phyloP scores from a whole-genome alignment of 2,113 vertebrate genomes.

The Tetraodon nigroviridis region DNA sequence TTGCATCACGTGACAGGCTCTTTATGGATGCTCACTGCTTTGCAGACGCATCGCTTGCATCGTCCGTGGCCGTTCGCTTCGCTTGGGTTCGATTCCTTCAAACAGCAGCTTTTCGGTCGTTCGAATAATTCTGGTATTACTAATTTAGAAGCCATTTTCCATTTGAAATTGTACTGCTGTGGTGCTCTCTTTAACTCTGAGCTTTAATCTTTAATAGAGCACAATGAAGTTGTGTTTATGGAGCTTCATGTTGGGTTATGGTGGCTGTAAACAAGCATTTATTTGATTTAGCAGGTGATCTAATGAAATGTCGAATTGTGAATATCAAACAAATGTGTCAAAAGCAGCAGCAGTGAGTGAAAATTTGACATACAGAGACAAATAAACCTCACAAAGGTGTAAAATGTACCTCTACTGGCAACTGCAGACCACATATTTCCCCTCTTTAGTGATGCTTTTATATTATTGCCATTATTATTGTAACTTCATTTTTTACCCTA shows the following conservation, averaged over 20 bases:
- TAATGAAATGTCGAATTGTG: slow-evolving; percentile 57
- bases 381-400: slow-evolving; percentile 15
- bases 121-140: slow-evolving; percentile 70
- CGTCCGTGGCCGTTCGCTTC: slow-evolving; percentile 49
- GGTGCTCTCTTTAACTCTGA: slow-evolving; percentile 33
- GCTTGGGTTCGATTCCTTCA: slow-evolving; percentile 66
- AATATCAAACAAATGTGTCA: slow-evolving; percentile 48
- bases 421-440: too few species aligned
- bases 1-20: slow-evolving; percentile 18
- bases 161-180: too few species aligned
- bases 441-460: too few species aligned
- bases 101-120: slow-evolving; percentile 62
- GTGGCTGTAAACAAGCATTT: slow-evolving; percentile 59
- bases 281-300: slow-evolving; percentile 57
- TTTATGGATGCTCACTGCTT: slow-evolving; percentile 28
- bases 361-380: neutral
- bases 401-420: neutral
- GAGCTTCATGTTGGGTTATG: slow-evolving; percentile 46
- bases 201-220: slow-evolving; percentile 51
- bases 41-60: slow-evolving; percentile 31
- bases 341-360: slow-evolving; percentile 18
- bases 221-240: slow-evolving; percentile 42
- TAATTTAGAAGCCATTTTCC: slow-evolving; percentile 64
- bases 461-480: too few species aligned
- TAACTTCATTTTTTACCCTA: too few species aligned